Conservation (phyloP, 2,888 invertebrate species). For the Netelia inedita region DNA sequence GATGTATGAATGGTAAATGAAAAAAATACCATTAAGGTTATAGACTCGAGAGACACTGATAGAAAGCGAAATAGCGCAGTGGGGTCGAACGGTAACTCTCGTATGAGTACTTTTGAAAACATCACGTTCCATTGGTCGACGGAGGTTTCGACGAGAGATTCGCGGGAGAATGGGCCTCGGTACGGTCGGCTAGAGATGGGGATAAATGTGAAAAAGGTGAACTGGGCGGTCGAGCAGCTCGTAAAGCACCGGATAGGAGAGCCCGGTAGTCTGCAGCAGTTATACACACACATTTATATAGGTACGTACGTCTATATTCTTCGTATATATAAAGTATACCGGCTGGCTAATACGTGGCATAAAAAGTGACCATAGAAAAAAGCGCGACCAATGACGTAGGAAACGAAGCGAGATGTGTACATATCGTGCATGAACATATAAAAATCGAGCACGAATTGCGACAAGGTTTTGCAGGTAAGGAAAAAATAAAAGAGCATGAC, state of each 20-base stretch:
- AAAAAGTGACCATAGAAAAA: background rate
- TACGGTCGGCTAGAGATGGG: constrained; percentile 1
- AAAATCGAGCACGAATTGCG: background rate
- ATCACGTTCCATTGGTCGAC: constrained; percentile 49
- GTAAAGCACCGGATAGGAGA: constrained; percentile 54
- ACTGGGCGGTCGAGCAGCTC: constrained; percentile 54
- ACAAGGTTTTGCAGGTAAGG: background rate
- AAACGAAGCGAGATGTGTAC: constrained; percentile 8
- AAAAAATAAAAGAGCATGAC: background rate
- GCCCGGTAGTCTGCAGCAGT: constrained; percentile 27
- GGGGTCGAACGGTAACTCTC: constrained; percentile 59
- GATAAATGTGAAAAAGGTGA: constrained; percentile 55
- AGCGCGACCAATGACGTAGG: constrained; percentile 7
- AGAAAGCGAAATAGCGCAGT: background rate
- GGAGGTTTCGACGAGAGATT: constrained; percentile 8
- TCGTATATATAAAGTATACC: constrained; percentile 6
- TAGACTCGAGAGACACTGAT: background rate
- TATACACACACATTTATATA: constrained; percentile 1
- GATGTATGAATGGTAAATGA: constrained; percentile 37
- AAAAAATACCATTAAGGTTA: constrained; percentile 36
- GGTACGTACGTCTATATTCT: background rate
- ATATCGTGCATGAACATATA: background rate
- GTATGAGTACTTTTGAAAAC: constrained; percentile 64
- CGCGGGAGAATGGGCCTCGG: constrained; percentile 26
- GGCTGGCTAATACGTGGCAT: constrained; percentile 1